A percentile compares a stretch with the other conserved stretches of the same genome.
Evolutionary conservation across 1,140 invertebrate species (phyloP).

Genomic region (Drosophila fuyamai): DNA sequence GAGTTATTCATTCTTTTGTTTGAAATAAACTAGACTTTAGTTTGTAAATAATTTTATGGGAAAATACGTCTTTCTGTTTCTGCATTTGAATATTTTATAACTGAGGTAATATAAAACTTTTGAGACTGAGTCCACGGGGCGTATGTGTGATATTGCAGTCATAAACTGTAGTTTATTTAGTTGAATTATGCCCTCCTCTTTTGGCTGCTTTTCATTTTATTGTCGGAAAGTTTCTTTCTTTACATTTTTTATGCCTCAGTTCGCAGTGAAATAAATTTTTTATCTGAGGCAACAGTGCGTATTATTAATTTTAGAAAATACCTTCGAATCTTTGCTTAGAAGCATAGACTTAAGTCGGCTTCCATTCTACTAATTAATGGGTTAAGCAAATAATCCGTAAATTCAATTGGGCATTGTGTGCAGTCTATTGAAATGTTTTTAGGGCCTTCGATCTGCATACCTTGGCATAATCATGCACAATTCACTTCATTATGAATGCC

Average conservation of each 20-base stretch:
- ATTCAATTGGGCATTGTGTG: conserved; percentile 40
- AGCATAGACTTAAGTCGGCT: background rate
- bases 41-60: too few species aligned
- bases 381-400: conserved; percentile 35
- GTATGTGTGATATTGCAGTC: conserved; percentile 1
- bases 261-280: background rate
- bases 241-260: too few species aligned
- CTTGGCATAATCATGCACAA: conserved; percentile 45
- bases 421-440: conserved; percentile 16
- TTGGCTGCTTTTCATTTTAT: background rate
- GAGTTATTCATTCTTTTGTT: too few species aligned
- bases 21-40: too few species aligned
- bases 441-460: conserved; percentile 27
- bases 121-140: background rate
- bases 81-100: background rate
- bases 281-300: conserved; percentile 31
- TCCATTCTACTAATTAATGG: conserved; percentile 4
- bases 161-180: background rate
- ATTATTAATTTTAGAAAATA: conserved; percentile 13
- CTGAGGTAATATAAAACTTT: background rate
- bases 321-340: background rate
- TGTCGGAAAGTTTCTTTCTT: too few species aligned
- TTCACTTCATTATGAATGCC: conserved; percentile 41
- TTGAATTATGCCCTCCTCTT: background rate
- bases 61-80: too few species aligned